Percentiles rank a stretch among this genome's conserved stretches.
phyloP scores from a whole-genome alignment of 2,797 vertebrate genomes.

The Gymnothorax reevesii region DNA sequence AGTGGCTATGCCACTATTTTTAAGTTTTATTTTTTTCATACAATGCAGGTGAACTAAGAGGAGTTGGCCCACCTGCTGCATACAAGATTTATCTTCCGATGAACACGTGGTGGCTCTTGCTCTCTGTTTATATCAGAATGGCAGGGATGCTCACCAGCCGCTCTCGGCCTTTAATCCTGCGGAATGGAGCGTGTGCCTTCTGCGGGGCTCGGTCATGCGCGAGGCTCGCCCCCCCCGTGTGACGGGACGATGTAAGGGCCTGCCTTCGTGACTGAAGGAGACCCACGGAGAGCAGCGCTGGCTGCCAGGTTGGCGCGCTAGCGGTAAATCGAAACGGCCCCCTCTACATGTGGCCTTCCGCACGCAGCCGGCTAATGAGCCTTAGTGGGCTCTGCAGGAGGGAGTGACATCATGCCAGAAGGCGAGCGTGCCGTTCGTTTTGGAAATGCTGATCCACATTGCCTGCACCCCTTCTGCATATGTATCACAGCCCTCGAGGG shows the following conservation, averaged over 20 bases:
- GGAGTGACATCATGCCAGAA: not conserved
- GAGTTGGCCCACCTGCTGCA: constrained; percentile 33
- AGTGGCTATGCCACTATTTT: too few relatives aligned
- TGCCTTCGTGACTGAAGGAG: constrained; percentile 6
- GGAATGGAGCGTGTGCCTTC: constrained; percentile 50
- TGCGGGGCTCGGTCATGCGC: constrained; percentile 53
- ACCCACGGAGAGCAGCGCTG: not conserved
- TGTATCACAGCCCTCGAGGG: too few relatives aligned
- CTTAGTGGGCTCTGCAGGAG: not conserved
- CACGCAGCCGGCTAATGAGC: not conserved
- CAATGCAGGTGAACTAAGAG: constrained; percentile 8
- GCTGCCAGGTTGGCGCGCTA: not conserved
- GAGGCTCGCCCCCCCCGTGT: constrained; percentile 42
- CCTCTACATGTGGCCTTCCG: not conserved
- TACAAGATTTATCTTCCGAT: constrained; percentile 49
- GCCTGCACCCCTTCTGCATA: too few relatives aligned
- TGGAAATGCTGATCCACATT: constrained; percentile 1
- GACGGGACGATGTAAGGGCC: constrained; percentile 22
- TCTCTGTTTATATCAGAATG: constrained; percentile 46
- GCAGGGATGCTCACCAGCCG: constrained; percentile 57
- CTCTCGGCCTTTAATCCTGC: constrained; percentile 53
- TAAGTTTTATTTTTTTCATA: too few relatives aligned
- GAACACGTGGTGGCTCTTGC: constrained; percentile 63
- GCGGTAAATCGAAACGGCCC: constrained; percentile 9
- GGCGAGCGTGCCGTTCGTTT: not conserved